These are phyloP conservation scores for Hyperopisus bebe DNA, from an alignment of 2,113 vertebrate genomes.

Conservation along the genomic window DNA sequence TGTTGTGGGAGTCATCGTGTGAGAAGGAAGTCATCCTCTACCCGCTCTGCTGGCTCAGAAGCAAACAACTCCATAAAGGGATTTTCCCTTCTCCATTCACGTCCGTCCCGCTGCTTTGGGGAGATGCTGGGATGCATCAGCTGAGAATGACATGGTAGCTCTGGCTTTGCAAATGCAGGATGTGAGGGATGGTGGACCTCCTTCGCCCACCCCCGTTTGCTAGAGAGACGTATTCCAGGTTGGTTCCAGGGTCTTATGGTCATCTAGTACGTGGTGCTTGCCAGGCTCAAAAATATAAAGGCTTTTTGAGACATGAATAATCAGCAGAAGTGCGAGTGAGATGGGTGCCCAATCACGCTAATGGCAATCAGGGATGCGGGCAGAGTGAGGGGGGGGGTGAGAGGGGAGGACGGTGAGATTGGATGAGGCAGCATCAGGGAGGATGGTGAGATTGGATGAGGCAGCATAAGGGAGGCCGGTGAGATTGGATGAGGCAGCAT, in stretches of 20 bases:
- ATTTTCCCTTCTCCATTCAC: conserved; percentile 23
- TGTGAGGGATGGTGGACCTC: neutral
- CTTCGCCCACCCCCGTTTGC: neutral
- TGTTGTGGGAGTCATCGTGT: neutral
- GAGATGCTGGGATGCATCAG: neutral
- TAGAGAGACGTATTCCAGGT: neutral
- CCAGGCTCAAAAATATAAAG: conserved; percentile 40
- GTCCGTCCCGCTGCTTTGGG: conserved; percentile 18
- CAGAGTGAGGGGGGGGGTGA: conserved; percentile 39
- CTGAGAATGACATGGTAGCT: conserved; percentile 1
- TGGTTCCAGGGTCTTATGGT: neutral
- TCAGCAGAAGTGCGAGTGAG: conserved; percentile 31
- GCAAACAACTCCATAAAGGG: neutral
- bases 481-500: conserved; percentile 39
- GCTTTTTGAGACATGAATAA: conserved; percentile 28
- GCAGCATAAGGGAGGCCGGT: conserved; percentile 31
- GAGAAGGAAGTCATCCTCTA: neutral
- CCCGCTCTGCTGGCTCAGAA: conserved; percentile 10
- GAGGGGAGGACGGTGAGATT: conserved; percentile 33
- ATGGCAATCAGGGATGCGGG: conserved; percentile 47
- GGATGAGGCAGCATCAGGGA: no score
- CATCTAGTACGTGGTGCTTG: neutral
- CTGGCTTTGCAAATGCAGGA: neutral
- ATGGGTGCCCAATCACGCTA: conserved; percentile 43
- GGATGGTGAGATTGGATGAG: no score